phyloP scores from a whole-genome alignment of 2,113 vertebrate species.

The Scytalopus superciliaris region DNA sequence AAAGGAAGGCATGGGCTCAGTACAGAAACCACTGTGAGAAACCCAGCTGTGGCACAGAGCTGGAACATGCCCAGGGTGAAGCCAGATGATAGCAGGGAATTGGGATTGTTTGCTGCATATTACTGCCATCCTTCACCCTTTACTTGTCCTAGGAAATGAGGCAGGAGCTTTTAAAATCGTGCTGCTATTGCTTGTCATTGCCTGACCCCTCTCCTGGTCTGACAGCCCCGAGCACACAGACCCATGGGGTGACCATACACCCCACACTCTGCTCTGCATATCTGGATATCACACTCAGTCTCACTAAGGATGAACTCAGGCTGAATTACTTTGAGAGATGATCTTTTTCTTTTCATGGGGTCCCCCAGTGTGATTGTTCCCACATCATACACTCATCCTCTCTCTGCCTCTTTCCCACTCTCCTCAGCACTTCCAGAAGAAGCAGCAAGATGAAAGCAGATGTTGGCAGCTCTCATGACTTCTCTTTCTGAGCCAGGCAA shows the following conservation, averaged over 20 bases:
- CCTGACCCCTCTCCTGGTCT: not conserved
- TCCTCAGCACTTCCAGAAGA: not conserved
- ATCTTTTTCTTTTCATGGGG: rapidly evolving
- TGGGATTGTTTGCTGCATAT: rapidly evolving
- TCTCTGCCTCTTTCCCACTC: not conserved
- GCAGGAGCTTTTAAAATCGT: not conserved
- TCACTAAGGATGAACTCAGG: not conserved
- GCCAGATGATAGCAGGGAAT: not conserved
- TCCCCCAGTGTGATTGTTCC: not conserved
- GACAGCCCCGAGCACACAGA: not conserved
- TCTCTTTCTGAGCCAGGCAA: not conserved
- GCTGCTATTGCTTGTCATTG: too few relatives aligned
- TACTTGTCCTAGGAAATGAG: not conserved
- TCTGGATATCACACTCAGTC: not conserved
- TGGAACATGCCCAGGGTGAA: not conserved
- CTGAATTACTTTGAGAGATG: not conserved
- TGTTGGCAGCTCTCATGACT: not conserved
- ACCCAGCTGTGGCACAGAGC: not conserved
- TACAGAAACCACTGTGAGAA: not conserved
- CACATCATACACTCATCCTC: not conserved
- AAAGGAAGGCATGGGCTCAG: not conserved
- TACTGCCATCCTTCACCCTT: not conserved
- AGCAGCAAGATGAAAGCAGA: not conserved
- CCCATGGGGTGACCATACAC: rapidly evolving
- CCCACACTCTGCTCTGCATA: not conserved